Conservation (phyloP, 2,797 vertebrate species). For the Melopsittacus undulatus region DNA sequence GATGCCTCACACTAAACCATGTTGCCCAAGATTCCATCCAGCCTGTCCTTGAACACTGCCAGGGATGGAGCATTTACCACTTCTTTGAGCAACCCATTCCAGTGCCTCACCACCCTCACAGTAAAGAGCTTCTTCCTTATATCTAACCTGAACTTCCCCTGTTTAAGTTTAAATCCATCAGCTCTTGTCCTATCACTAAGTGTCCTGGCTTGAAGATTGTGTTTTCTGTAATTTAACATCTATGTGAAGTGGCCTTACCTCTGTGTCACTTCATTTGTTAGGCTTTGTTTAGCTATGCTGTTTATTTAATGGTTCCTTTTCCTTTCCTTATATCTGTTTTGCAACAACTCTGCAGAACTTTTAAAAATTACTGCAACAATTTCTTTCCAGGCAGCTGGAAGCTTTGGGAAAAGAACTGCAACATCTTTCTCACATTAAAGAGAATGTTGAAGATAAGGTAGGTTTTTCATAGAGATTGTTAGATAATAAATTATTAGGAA, state of each 20-base stretch:
- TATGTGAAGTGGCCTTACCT: not conserved
- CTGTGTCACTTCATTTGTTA: not conserved
- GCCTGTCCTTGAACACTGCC: not conserved
- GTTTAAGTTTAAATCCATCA: not conserved
- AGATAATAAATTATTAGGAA: not conserved
- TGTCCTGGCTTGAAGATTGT: not conserved
- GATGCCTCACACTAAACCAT: not conserved
- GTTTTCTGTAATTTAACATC: not conserved
- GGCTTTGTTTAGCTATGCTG: not conserved
- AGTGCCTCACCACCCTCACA: not conserved
- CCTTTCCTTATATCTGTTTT: not conserved
- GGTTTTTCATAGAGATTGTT: not conserved
- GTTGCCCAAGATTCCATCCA: not conserved
- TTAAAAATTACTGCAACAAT: not conserved
- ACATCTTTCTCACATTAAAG: slow-evolving; percentile 94
- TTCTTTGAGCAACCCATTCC: not conserved
- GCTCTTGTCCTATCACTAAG: not conserved
- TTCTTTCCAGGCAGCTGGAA: slow-evolving; percentile 87
- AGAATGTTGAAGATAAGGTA: slow-evolving; percentile 98
- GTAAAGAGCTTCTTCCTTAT: not conserved
- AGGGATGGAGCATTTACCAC: not conserved
- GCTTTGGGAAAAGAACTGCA: slow-evolving; percentile 96
- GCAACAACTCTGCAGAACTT: not conserved
- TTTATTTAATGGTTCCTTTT: not conserved
- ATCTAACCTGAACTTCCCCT: not conserved